These are phyloP conservation scores for Drosophila antonietae DNA, from an alignment of 2,888 invertebrate species.

Conservation along the genomic window DNA sequence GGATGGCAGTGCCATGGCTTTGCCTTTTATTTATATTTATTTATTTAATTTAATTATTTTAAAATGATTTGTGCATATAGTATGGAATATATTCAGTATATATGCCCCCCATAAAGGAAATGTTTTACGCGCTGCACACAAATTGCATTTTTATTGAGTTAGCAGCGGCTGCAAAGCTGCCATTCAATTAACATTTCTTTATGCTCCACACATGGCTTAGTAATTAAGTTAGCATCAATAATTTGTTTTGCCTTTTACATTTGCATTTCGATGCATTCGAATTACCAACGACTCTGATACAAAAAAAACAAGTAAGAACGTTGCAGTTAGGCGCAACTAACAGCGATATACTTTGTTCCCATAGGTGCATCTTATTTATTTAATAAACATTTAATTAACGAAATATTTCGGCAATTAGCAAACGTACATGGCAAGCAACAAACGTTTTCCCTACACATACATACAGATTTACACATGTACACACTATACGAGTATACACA, in stretches of 20 bases:
- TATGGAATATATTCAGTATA: neutral
- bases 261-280: conserved; percentile 35
- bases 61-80: conserved; percentile 66
- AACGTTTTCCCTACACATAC: too few species aligned
- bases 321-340: too few species aligned
- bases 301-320: too few species aligned
- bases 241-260: conserved; percentile 33
- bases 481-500: too few species aligned
- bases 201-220: conserved; percentile 40
- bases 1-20: neutral
- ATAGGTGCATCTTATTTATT: too few species aligned
- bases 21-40: conserved; percentile 30
- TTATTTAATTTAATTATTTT: conserved; percentile 71
- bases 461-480: too few species aligned
- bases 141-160: conserved; percentile 72
- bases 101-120: conserved; percentile 26
- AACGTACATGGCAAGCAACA: too few species aligned
- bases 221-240: conserved; percentile 64
- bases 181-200: conserved; percentile 72
- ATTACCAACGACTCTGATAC: conserved; percentile 9
- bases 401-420: too few species aligned
- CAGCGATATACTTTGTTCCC: too few species aligned
- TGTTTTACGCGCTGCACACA: conserved; percentile 49
- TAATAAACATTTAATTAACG: too few species aligned
- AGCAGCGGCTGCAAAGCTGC: conserved; percentile 41